Conservation (phyloP, 2,888 invertebrate genomes). For the Tetramorium bicarinatum region DNA sequence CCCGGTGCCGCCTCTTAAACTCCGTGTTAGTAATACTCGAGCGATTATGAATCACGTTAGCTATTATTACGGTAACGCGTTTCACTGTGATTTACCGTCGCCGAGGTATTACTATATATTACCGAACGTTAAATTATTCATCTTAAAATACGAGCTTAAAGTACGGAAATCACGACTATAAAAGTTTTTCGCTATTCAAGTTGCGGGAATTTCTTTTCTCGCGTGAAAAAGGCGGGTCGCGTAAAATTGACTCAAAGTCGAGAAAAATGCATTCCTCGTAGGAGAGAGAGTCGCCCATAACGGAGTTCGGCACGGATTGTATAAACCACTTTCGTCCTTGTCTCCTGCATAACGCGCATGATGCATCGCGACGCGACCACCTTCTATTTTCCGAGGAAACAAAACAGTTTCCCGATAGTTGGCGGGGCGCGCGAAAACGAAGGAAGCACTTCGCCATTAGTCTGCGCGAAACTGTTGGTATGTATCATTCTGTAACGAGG, state of each 20-base stretch:
- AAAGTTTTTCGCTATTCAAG: slow-evolving; percentile 5
- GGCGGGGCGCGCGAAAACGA: slow-evolving; percentile 66
- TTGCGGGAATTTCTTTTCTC: background rate
- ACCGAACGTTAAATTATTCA: background rate
- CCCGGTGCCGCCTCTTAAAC: slow-evolving; percentile 27
- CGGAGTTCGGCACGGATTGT: slow-evolving; percentile 19
- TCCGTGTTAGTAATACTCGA: slow-evolving; percentile 41
- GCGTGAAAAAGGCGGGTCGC: background rate
- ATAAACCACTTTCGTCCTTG: slow-evolving; percentile 55
- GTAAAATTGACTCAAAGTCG: background rate
- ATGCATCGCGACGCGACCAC: slow-evolving; percentile 57
- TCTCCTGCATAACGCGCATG: slow-evolving; percentile 57
- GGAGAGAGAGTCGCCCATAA: slow-evolving; percentile 15
- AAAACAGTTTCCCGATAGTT: slow-evolving; percentile 76
- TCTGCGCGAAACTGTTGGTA: slow-evolving; percentile 50
- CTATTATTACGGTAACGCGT: slow-evolving; percentile 23
- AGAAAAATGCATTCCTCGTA: slow-evolving; percentile 24
- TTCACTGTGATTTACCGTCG: slow-evolving; percentile 27
- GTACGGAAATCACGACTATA: background rate
- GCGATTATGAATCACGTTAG: slow-evolving; percentile 48
- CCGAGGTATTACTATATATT: background rate
- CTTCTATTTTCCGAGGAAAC: slow-evolving; percentile 65
- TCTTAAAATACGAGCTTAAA: background rate
- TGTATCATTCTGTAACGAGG: slow-evolving; percentile 68
- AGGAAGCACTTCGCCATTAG: slow-evolving; percentile 68